Conservation (phyloP, 1,140 invertebrate genomes). For the Aphaenogaster ashmeadi region DNA sequence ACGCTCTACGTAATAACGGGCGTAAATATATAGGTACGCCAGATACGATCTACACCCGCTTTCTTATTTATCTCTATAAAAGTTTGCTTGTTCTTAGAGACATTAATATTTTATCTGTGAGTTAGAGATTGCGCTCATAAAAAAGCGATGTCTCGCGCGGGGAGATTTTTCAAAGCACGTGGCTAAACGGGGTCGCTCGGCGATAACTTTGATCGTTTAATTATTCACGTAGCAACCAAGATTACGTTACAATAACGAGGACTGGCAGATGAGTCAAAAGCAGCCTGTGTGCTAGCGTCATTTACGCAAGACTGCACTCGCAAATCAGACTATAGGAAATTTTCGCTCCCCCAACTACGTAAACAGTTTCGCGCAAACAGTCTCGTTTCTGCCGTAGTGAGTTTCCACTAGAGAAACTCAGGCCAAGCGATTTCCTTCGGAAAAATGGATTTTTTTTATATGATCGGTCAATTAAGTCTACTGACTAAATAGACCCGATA, state of each 20-base stretch:
- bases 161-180: conserved; percentile 15
- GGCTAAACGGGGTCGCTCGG: background rate
- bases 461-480: conserved; percentile 21
- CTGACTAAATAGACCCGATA: background rate
- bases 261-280: conserved; percentile 1
- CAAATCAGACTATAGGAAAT: conserved; percentile 68
- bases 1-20: background rate
- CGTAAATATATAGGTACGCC: conserved; percentile 7
- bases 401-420: background rate
- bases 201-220: conserved; percentile 47
- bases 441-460: background rate
- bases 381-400: background rate
- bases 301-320: conserved; percentile 57
- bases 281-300: conserved; percentile 20
- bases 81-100: background rate
- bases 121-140: background rate
- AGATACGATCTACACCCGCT: conserved; percentile 20
- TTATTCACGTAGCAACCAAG: conserved; percentile 18
- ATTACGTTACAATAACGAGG: conserved; percentile 45
- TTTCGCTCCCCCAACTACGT: conserved; percentile 32
- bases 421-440: background rate
- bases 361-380: conserved; percentile 39
- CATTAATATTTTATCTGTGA: conserved; percentile 39
- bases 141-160: background rate
- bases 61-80: conserved; percentile 33